phyloP scores from a whole-genome alignment of 2,888 invertebrate species.

The Drosophila atripex region DNA sequence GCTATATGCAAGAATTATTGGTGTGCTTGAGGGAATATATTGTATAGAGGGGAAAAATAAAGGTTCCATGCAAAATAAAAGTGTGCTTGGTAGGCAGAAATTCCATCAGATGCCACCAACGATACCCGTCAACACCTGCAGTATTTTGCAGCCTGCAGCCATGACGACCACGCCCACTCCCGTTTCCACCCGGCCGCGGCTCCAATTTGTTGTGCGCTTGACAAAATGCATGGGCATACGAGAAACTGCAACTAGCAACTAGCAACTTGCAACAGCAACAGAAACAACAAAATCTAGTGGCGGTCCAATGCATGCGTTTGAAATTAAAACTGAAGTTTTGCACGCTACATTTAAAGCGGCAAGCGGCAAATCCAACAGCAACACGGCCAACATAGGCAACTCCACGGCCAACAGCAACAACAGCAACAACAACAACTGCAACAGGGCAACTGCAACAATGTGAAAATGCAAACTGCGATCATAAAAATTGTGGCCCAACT shows the following conservation, averaged over 20 bases:
- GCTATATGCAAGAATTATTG: constrained; percentile 22
- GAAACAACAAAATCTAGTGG: constrained; percentile 58
- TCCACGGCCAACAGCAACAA: no score
- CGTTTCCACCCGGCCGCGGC: constrained; percentile 13
- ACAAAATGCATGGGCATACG: constrained; percentile 58
- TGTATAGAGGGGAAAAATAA: neutral
- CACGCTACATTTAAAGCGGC: constrained; percentile 74
- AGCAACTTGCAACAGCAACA: constrained; percentile 9
- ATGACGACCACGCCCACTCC: constrained; percentile 42
- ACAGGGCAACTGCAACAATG: constrained; percentile 62
- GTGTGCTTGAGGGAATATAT: constrained; percentile 9
- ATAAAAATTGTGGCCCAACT: constrained; percentile 66
- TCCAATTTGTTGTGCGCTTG: constrained; percentile 52
- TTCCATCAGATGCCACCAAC: constrained; percentile 22
- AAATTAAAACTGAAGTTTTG: constrained; percentile 78
- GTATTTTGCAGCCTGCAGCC: constrained; percentile 39
- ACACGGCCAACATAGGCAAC: constrained; percentile 3
- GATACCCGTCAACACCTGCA: constrained; percentile 49
- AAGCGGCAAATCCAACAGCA: constrained; percentile 55
- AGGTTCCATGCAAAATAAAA: neutral
- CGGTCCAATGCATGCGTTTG: constrained; percentile 74
- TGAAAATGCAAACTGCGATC: constrained; percentile 66
- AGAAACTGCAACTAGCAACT: constrained; percentile 9
- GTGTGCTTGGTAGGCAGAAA: constrained; percentile 25
- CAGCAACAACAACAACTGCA: constrained; percentile 24